A percentile compares a stretch with the other conserved stretches of the same genome.
These are phyloP conservation scores for Drosophila nannoptera DNA, from an alignment of 1,140 invertebrate species.

Conservation along the genomic window DNA sequence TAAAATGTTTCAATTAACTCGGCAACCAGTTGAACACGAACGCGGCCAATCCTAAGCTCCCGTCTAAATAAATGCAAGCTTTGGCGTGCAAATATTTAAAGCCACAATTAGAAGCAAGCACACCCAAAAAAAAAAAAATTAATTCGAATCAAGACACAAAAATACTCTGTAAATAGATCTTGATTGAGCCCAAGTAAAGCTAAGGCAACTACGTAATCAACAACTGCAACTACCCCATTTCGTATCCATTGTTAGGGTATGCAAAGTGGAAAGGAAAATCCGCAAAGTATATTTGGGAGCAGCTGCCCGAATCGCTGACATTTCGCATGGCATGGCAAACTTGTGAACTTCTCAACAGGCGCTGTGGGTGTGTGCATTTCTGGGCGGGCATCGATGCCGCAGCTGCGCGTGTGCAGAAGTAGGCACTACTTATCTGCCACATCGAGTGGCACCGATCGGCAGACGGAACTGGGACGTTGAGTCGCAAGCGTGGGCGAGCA, in stretches of 20 bases:
- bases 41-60: conserved; percentile 29
- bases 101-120: conserved; percentile 57
- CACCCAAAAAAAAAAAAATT: conserved; percentile 54
- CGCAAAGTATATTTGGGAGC: conserved; percentile 31
- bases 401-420: conserved; percentile 51
- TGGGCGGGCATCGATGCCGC: conserved; percentile 22
- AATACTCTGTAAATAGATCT: conserved; percentile 35
- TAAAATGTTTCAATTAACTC: conserved; percentile 63
- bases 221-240: background rate
- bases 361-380: conserved; percentile 40
- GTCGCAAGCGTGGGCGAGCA: conserved; percentile 25
- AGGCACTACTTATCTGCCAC: conserved; percentile 57
- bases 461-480: conserved; percentile 32
- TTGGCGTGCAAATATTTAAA: conserved; percentile 63
- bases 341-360: conserved; percentile 44
- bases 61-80: conserved; percentile 21
- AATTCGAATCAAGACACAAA: conserved; percentile 39
- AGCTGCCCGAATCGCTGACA: conserved; percentile 52
- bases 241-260: conserved; percentile 1
- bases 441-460: conserved; percentile 64
- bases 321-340: conserved; percentile 37
- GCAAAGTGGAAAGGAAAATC: conserved; percentile 40
- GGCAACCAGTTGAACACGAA: conserved; percentile 53
- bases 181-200: background rate
- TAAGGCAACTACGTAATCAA: too few species aligned